A percentile compares a stretch with the other conserved stretches of the same genome.
These are phyloP conservation scores for Zingel zingel DNA, from an alignment of 2,113 vertebrate species.

Conservation along the genomic window DNA sequence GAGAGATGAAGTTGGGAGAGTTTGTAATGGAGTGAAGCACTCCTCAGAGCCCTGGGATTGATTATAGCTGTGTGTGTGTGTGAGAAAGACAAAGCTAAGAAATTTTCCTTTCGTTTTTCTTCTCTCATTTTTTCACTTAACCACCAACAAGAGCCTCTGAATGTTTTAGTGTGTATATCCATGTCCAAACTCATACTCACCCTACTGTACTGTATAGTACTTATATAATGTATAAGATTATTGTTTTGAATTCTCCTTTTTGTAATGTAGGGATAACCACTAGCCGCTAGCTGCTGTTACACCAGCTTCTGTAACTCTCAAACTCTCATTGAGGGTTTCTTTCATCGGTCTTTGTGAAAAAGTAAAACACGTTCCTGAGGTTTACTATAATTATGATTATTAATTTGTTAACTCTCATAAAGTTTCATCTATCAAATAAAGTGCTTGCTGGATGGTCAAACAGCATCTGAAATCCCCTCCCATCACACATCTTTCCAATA, in stretches of 20 bases:
- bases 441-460: background rate
- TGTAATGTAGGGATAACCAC: background rate
- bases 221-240: no score
- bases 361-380: background rate
- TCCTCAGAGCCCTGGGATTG: conserved; percentile 65
- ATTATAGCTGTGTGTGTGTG: conserved; percentile 49
- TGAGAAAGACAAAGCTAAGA: conserved; percentile 5
- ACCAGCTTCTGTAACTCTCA: background rate
- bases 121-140: conserved; percentile 2
- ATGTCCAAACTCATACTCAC: background rate
- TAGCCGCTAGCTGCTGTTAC: background rate
- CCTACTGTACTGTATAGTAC: background rate
- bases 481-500: background rate
- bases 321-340: background rate
- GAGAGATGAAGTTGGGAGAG: conserved; percentile 61
- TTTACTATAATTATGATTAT: background rate
- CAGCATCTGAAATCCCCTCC: background rate
- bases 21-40: conserved; percentile 63
- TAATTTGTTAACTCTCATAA: background rate
- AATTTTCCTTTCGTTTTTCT: conserved; percentile 20
- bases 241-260: conserved; percentile 6
- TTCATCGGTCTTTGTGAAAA: background rate
- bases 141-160: conserved; percentile 13
- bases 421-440: background rate
- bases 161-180: conserved; percentile 4